phyloP scores from a whole-genome alignment of 2,888 invertebrate species.

The Nycteola revayana region DNA sequence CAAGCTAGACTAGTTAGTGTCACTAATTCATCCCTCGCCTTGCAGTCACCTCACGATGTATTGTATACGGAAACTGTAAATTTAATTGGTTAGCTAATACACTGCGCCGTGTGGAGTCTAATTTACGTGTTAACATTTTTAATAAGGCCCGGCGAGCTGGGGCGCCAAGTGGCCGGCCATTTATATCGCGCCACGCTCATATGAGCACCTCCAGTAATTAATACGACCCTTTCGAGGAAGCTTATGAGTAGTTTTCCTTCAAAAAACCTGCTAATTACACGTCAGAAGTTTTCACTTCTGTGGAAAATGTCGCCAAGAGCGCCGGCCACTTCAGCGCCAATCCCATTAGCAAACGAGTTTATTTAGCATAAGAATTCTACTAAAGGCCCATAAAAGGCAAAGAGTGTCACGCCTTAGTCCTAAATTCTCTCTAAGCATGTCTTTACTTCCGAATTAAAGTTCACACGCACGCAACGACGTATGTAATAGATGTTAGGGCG shows the following conservation, averaged over 20 bases:
- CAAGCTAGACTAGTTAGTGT: conserved; percentile 37
- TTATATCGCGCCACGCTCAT: conserved; percentile 67
- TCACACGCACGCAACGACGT: conserved; percentile 66
- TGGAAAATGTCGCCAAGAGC: conserved; percentile 33
- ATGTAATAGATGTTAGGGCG: conserved; percentile 65
- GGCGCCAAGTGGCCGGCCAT: conserved; percentile 79
- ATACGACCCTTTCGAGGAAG: conserved; percentile 76
- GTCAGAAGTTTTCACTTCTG: conserved; percentile 51
- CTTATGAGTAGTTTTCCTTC: conserved; percentile 80
- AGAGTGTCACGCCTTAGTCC: conserved; percentile 62
- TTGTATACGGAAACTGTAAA: conserved; percentile 65
- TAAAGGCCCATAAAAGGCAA: conserved; percentile 39
- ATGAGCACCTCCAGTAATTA: conserved; percentile 77
- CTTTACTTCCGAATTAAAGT: conserved; percentile 75
- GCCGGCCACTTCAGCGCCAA: conserved; percentile 42
- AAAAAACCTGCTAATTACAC: conserved; percentile 76
- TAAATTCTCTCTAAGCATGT: conserved; percentile 68
- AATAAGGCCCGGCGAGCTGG: conserved; percentile 75
- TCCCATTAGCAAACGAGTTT: conserved; percentile 48
- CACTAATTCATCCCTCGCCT: conserved; percentile 45
- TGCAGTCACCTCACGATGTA: conserved; percentile 51
- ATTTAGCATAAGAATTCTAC: conserved; percentile 55
- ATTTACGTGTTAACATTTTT: conserved; percentile 81
- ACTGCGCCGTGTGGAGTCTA: conserved; percentile 64
- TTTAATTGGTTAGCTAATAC: conserved; percentile 80